These are phyloP conservation scores for Seriola quinqueradiata DNA, from an alignment of 2,113 vertebrate species.

Conservation along the genomic window DNA sequence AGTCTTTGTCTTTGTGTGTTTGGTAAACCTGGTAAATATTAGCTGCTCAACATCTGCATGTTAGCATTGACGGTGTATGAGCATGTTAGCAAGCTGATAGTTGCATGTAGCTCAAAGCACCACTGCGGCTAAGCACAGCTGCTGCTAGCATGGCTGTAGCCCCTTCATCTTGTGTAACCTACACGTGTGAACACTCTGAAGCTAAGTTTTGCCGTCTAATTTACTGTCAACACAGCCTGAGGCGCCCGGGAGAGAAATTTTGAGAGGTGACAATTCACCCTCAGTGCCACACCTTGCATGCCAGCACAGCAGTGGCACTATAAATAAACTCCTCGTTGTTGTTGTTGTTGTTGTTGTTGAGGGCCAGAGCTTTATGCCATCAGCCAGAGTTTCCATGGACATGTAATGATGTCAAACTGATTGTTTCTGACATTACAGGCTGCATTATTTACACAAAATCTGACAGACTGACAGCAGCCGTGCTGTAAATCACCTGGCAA, in stretches of 20 bases:
- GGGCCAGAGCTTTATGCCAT: neutral
- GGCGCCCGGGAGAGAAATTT: conserved; percentile 15
- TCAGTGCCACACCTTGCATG: conserved; percentile 46
- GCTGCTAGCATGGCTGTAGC: neutral
- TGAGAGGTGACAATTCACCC: conserved; percentile 41
- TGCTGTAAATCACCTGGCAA: conserved; percentile 39
- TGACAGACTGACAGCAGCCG: conserved; percentile 21
- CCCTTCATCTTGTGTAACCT: neutral
- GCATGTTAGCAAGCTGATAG: neutral
- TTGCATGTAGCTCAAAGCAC: neutral
- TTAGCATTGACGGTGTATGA: neutral
- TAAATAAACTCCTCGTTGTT: conserved; percentile 57
- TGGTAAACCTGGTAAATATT: neutral
- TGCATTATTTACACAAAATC: conserved; percentile 34
- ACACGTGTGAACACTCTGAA: neutral
- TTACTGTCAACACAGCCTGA: conserved; percentile 16
- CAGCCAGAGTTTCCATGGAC: conserved; percentile 28
- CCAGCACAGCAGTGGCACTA: conserved; percentile 38
- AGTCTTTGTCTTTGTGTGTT: too few species aligned
- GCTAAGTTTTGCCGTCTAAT: neutral
- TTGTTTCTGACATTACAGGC: conserved; percentile 42
- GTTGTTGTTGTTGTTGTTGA: conserved; percentile 1
- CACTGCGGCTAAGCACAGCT: neutral
- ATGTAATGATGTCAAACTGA: neutral
- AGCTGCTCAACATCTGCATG: neutral